Base-by-base conservation (phyloP, 2,797 vertebrate species). In the Lepilemur ruficaudatus region DNA sequence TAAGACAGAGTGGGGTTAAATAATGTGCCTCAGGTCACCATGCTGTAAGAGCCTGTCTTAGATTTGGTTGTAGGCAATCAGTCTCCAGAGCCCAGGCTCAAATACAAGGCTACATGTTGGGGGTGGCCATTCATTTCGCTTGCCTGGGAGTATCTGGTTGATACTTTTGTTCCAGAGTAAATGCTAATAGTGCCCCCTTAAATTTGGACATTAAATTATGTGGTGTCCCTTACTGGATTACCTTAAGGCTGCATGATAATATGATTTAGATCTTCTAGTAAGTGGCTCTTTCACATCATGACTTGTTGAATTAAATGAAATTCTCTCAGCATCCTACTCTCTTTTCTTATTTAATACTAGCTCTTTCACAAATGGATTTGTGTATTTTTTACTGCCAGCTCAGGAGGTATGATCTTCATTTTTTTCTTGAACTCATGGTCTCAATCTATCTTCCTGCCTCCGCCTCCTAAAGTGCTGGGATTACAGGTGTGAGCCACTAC, bases 251-350 rank as follows among this genome's bases (percentile, higher is more conserved):
- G 4, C 5, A 0, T 7, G 22, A 15, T 75, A 55, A 73, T 72
- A 11, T 78, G 46, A 50, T 41, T 78, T 52, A 46, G n/a, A 69
- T 85, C 35, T 65, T 69, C 43, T 20, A 46, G 38, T 61, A 41
- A 55, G 65, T 82, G 80, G 11, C 38, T 95, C 20, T 87, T 89
- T 91, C 86, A 14, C 35, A 8, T 67, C 50, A 79, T 15, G 35
- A 38, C 32, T 65, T 75, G 12, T 25, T 30, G 22, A 46, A 23
- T 13, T 75, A 43, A 84, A 5, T 82, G 35, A 32, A 20, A n/a
- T 75, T 86, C 18, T 89, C 32, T 63, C 41, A 48, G 65, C 41
- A 22, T 50, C 17, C 38, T 28, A 8, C n/a, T 89, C 14, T 57
- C 11, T 57, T 70, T 55, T 61, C 57, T 73, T 57, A 23, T 18